Evolutionary conservation across 2,888 invertebrate species (phyloP), one percentile per base, ranked within the genome.

Genomic region (Luperina testacea): DNA sequence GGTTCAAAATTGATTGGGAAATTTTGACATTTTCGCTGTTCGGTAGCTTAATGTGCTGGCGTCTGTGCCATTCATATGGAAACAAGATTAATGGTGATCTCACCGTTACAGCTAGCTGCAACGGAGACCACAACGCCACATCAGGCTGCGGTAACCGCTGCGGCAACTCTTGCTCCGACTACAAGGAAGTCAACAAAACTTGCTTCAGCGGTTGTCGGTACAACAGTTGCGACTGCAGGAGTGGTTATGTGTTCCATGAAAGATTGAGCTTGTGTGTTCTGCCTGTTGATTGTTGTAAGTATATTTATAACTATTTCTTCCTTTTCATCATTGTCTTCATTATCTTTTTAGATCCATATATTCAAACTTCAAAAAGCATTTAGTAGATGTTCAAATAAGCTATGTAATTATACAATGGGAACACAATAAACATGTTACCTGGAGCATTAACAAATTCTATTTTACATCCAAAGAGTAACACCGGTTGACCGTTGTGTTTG

Each of bases 71-170:
- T 63, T 17, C 6, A 15, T 7, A 27, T 2, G 15, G 9, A 63
- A 32, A 32, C 8, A 20, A 38, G 38, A 38, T 11, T 48, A 68
- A 78, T 61, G 8, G 4, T 24, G 11, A 42, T 8, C 6, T 61
- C 3, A 45, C 20, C 11, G 0, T 63, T 38, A 13, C 89, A 94
- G 93, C 92, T 0, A 90, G 90, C 76, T 95, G 95, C 81, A 91
- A 92, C 5, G 93, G 92, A 0, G 95, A 95, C 76, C 83, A 79
- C 70, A 95, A 95, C 77, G 95, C 95, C 0, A 93, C 92, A 4
- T 90, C 92, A 0, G 95, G 95, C 15, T 95, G 95, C 75, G 95
- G 95, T 0, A 94, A 95, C 90, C 92, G 93, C 82, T 95, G 95
- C 79, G 95, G 95, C 4, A 93, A 92, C 78, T 92, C 91, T 4